Evolutionary conservation across 2,888 invertebrate genomes (phyloP).

Genomic region (Pycnomerus fuliginosus): DNA sequence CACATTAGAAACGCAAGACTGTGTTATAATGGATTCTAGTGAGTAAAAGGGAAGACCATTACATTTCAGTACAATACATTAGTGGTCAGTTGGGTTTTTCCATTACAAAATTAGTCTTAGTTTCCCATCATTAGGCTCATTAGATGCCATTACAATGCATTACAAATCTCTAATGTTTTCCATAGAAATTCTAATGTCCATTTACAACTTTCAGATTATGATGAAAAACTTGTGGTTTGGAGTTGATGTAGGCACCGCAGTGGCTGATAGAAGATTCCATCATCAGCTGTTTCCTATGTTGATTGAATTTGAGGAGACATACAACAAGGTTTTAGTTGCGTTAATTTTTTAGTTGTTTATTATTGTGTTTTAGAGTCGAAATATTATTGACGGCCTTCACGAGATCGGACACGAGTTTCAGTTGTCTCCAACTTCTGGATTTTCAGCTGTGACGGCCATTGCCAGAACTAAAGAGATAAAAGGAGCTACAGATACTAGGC

Average conservation of each 20-base stretch:
- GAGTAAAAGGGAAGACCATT: no score
- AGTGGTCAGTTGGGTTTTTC: no score
- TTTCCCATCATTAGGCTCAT: no score
- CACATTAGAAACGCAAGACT: no score
- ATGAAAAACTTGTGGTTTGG: constrained; percentile 60
- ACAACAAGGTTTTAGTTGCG: constrained; percentile 48
- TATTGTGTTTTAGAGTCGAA: constrained; percentile 44
- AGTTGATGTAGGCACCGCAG: constrained; percentile 56
- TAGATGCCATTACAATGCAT: no score
- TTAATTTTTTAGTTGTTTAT: background rate
- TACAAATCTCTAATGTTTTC: no score
- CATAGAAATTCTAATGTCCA: no score
- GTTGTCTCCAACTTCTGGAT: constrained; percentile 57
- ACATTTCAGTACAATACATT: no score
- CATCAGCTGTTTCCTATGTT: constrained; percentile 64
- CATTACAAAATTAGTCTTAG: no score
- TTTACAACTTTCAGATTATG: constrained; percentile 56
- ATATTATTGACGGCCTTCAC: constrained; percentile 53
- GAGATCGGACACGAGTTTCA: constrained; percentile 57
- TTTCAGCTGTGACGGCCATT: constrained; percentile 64
- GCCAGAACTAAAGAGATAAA: constrained; percentile 44
- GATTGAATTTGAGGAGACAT: constrained; percentile 55
- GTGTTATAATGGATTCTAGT: no score
- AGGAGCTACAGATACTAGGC: constrained; percentile 51
- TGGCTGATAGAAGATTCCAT: constrained; percentile 59